A percentile compares a stretch with the other conserved stretches of the same genome.
Conservation (phyloP, 2,888 invertebrate species). For the Pseudococcus viburni region DNA sequence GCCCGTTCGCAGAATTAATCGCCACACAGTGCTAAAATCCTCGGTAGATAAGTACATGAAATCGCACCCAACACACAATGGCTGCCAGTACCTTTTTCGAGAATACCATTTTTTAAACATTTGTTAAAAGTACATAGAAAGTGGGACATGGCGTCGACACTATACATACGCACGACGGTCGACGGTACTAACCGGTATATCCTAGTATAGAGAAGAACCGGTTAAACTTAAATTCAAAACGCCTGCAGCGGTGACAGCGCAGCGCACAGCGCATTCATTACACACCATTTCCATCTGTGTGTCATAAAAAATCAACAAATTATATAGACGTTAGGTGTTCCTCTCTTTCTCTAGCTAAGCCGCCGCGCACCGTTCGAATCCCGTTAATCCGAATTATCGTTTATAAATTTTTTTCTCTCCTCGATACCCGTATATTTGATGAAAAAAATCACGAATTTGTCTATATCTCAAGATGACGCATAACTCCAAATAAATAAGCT, state of each 20-base stretch:
- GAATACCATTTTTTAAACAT: slow-evolving; percentile 1
- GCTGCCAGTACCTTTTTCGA: background rate
- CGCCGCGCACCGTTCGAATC: background rate
- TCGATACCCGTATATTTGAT: background rate
- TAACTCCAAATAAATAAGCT: background rate
- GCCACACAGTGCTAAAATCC: too few species aligned
- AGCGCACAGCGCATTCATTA: slow-evolving; percentile 47
- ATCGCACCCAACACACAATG: background rate
- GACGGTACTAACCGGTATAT: slow-evolving; percentile 51
- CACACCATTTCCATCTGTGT: slow-evolving; percentile 41
- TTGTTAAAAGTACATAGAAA: slow-evolving; percentile 13
- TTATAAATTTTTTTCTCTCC: background rate
- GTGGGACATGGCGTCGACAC: slow-evolving; percentile 34
- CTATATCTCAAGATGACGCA: background rate
- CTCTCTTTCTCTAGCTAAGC: background rate
- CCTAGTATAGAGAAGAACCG: slow-evolving; percentile 65
- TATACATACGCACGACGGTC: slow-evolving; percentile 7
- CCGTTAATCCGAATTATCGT: slow-evolving; percentile 19
- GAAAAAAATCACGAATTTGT: slow-evolving; percentile 2
- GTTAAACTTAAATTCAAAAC: slow-evolving; percentile 61
- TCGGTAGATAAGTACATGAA: too few species aligned
- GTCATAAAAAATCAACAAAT: slow-evolving; percentile 55
- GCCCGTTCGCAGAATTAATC: background rate
- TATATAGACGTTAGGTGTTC: slow-evolving; percentile 54
- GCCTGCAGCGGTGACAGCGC: slow-evolving; percentile 64